Evolutionary conservation across 2,797 vertebrate genomes (phyloP).

Genomic region (Jordanella pulchra): DNA sequence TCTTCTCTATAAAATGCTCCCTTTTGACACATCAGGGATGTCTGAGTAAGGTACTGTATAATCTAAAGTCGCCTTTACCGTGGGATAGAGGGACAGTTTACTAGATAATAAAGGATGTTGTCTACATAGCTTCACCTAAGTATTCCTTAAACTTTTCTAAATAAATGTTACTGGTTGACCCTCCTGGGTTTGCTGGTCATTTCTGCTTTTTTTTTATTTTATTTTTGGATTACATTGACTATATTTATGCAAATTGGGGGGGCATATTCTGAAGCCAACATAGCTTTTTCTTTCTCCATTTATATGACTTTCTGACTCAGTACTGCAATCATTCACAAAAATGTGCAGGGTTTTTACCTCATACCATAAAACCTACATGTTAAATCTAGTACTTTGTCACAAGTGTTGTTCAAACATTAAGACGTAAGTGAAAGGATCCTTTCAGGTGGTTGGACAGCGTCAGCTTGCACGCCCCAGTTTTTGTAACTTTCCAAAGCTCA

Average conservation of each 20-base stretch:
- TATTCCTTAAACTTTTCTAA: conserved; percentile 1
- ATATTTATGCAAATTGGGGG: not conserved
- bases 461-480: conserved; percentile 46
- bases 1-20: conserved; percentile 46
- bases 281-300: too few relatives aligned
- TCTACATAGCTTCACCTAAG: conserved; percentile 15
- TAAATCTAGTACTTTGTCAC: conserved; percentile 20
- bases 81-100: conserved; percentile 12
- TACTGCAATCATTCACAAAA: not conserved
- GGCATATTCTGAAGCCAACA: too few relatives aligned
- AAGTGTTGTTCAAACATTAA: conserved; percentile 33
- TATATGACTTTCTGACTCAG: not conserved
- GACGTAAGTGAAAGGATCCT: conserved; percentile 61
- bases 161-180: not conserved
- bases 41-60: conserved; percentile 31
- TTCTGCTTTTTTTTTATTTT: not conserved
- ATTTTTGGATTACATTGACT: not conserved
- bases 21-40: conserved; percentile 40
- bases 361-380: conserved; percentile 13
- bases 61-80: conserved; percentile 22
- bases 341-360: not conserved
- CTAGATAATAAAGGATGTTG: conserved; percentile 21
- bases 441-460: conserved; percentile 55
- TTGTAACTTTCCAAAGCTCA: conserved; percentile 60
- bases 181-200: not conserved